Base-by-base conservation (phyloP, 2,888 invertebrate genomes). In the Synergus laeviventris region DNA sequence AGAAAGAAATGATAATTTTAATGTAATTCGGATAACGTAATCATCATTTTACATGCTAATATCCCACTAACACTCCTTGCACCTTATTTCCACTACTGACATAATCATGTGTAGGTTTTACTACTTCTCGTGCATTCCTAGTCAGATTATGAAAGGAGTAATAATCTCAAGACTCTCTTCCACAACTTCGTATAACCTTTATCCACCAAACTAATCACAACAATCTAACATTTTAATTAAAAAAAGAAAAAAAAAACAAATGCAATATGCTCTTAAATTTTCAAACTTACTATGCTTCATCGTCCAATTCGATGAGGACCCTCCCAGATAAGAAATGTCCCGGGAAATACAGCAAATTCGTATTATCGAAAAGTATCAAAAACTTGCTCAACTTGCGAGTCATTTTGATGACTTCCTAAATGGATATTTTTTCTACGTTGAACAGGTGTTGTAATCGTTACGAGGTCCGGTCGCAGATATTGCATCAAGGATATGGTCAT, bases 311-410 rank as follows among this genome's bases (percentile, higher is more conserved):
- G 89, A 98, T 95, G 75, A 98, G 93, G 77, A 98, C 97, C 89
- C 97, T 94, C 59, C 98, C 98, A 75, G 97, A 97, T 82, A 98
- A 92, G 91, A 98, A 98, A 91, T 97, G 97, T 8, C 98, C 98
- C 79, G 98, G 98, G 90, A 98, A 98, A 91, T 98, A 98, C 78
- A 98, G 91, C 82, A 98, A 92, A 86, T 97, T 97, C 66, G 97
- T 97, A 90, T 98, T 98, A 92, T 98, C 98, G 92, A 98, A 97
- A 82, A 98, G 94, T 87, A 98, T 97, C 80, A 98, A 93, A 92
- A 98, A 98, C 92, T 98, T 98, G 82, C 97, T 93, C 85, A 98
- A 92, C 92, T 98, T 98, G 86, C 96, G 93, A 84, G 97, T 95
- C 96, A 97, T 97, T 83, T 80, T 88, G 77, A 64, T 73, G 31